Conservation (phyloP, 2,888 invertebrate species). For the Drosophila macrospina region DNA sequence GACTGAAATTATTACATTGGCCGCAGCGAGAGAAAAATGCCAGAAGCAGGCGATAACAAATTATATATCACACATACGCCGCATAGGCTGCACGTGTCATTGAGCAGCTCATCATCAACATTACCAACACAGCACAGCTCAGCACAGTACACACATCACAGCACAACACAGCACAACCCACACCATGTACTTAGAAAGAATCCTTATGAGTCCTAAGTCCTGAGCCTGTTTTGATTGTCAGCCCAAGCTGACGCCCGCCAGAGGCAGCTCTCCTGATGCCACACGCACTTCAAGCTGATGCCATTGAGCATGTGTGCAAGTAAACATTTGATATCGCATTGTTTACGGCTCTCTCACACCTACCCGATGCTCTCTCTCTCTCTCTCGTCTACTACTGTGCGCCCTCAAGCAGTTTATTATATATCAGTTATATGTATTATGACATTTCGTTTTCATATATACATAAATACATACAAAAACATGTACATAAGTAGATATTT, state of each 20-base stretch:
- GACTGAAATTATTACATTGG: slow-evolving; percentile 64
- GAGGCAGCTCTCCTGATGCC: slow-evolving; percentile 23
- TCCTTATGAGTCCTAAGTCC: slow-evolving; percentile 18
- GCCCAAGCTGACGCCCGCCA: slow-evolving; percentile 25
- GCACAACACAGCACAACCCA: too few species aligned
- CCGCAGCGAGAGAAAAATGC: slow-evolving; percentile 23
- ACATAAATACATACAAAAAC: slow-evolving; percentile 14
- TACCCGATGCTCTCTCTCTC: background rate
- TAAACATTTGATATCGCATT: slow-evolving; percentile 72
- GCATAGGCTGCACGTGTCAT: slow-evolving; percentile 70
- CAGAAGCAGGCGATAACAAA: slow-evolving; percentile 73
- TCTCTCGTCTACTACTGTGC: background rate
- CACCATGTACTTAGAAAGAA: slow-evolving; percentile 17
- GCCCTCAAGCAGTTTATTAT: slow-evolving; percentile 76
- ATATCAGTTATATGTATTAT: slow-evolving; percentile 75
- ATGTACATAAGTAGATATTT: slow-evolving; percentile 13
- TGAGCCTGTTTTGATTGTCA: slow-evolving; percentile 51
- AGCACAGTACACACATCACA: slow-evolving; percentile 14
- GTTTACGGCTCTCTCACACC: slow-evolving; percentile 48
- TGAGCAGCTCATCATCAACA: slow-evolving; percentile 77
- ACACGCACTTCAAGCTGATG: background rate
- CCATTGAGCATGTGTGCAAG: slow-evolving; percentile 55
- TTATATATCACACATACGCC: slow-evolving; percentile 76
- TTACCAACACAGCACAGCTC: slow-evolving; percentile 41
- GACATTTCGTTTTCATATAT: slow-evolving; percentile 67